Evolutionary conservation across 2,797 vertebrate genomes (phyloP), one percentile per base, ranked within the genome.

Genomic region (Phrynocephalus guinanensis): DNA sequence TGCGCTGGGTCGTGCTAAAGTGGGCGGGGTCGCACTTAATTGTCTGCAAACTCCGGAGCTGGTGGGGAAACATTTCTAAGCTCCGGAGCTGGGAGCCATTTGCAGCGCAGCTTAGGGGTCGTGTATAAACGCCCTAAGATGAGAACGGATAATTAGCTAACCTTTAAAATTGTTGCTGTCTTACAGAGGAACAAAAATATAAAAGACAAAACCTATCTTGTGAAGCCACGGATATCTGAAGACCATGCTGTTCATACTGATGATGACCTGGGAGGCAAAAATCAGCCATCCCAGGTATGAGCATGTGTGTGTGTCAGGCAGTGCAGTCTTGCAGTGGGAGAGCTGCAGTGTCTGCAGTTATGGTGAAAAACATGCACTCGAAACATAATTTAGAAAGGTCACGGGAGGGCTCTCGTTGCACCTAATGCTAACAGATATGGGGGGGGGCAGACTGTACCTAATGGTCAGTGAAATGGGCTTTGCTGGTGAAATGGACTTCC

Each of bases 181-280:
- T 91, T 90, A 9, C 88, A 97, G 97, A 94, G 93, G 71, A 88
- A 93, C 78, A 81, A 93, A 87, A 91, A 90, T 83, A 44, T 95
- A 87, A 94, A 91, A 89, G 93, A 93, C 1, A 93, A 88, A 77
- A 98, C 97, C 2, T 98, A 97, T 86, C 84, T 98, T 93, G 95
- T 98, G 94, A 96, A 96, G 75, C 95, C 92, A 86, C 85, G 87
- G 10, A 71, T 93, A 89, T 38, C 94, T 87, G 87, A 91, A 87
- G 82, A 91, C 26, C 87, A 79, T 22, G 28, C 89, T 18, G 2
- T 85, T 88, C 79, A 1, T 16, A 82, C 77, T 50, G 88, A 82
- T 26, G 89, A 80, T 28, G 28, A 22, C 5, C 79, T 87, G 26
- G 79, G 4, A 93, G 86, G 67, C 87, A 68, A 60, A 87, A 87